Base-by-base conservation (phyloP, 2,888 invertebrate species). In the Salticus scenicus region DNA sequence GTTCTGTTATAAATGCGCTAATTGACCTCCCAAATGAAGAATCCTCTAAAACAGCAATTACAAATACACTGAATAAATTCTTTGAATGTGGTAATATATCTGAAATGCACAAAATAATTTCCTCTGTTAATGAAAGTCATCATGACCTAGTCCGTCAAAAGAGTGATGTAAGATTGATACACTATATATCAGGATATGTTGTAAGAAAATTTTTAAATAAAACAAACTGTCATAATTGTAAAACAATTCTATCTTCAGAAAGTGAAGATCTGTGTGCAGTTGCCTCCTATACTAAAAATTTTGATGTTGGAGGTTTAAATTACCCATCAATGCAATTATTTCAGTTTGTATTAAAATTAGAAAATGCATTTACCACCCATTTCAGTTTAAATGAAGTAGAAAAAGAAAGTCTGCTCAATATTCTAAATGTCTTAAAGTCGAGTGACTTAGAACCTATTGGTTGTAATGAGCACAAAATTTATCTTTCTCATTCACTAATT, bases 131-230 rank as follows among this genome's bases (percentile, higher is more conserved):
- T n/a, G n/a, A 64, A 64, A 20, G 64, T 64, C 17, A 64, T 20
- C n/a, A 64, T 27, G 28, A 27, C 24, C 17, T 64, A 28, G 17
- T 37, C 4, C n/a, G 28, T 10, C 51, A 73, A 73, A 51, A 33
- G 1, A 73, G 73, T 57, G 73, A 73, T 20, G 14, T 37, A 1
- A 30, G 57, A 57, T 2, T 73, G 7, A 73, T 73, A 30, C 57
- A 47, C 57, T 73, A 73, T 47, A 73, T 24, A 8, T 14, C 73
- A n/a, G 63, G 73, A 33, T 73, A 73, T 73, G 33, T 57, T 7
- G 57, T 73, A 31, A 14, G 73, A 31, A 73, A 73, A 30, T 73
- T 33, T 63, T n/a, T 27, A 64, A 27, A 8, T 20, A 2, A 24
- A 72, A 64, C 64, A 64, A 27, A 64, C 14, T 64, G 64, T 24